Evolutionary conservation across 2,888 invertebrate genomes (phyloP), one percentile per base, ranked within the genome.

Genomic region (Sesia bembeciformis): DNA sequence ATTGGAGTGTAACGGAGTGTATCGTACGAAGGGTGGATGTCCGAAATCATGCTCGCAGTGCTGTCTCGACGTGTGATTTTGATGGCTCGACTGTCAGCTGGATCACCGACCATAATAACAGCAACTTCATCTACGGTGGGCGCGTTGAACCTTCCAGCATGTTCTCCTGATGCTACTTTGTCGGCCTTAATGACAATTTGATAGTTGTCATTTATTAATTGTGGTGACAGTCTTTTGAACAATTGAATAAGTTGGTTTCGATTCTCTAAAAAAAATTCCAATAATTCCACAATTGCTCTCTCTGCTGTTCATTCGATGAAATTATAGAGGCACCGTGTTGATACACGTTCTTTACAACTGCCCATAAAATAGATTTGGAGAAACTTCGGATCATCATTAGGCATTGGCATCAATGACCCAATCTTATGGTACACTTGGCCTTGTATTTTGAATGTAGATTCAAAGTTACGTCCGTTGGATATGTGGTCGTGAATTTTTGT

Each of bases 141-240:
- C 53, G 64, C 67, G 61, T 70, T 71, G 54, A 67, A 70, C 50
- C 65, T 54, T 46, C 67, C 53, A 57, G 53, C 60, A 56, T 71
- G 68, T 60, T 63, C 57, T 49, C 66, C 68, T 40, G 57, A 54
- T 53, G 69, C 68, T 54, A 54, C 60, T 57, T 70, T 70, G 54
- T 72, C 66, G 8, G 68, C 68, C 62, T 56, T 60, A 56, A 68
- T 69, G 4, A 70, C 62, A 57, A 66, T 55, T 62, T 61, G 60
- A 54, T 60, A 54, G 46, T 63, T 41, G 56, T 67, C 65, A 56
- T 57, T 52, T 55, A 61, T 62, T 62, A 68, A 62, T 40, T 3
- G 51, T 5, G 64, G 61, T n/a, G 68, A 40, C 8, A 61, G 60
- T 41, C 41, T 66, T 60, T 64, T 68, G 40, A 72, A 54, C 54